Evolutionary conservation across 2,797 vertebrate genomes (phyloP), one percentile per base, ranked within the genome.

Genomic region (Coregonus ussuriensis): DNA sequence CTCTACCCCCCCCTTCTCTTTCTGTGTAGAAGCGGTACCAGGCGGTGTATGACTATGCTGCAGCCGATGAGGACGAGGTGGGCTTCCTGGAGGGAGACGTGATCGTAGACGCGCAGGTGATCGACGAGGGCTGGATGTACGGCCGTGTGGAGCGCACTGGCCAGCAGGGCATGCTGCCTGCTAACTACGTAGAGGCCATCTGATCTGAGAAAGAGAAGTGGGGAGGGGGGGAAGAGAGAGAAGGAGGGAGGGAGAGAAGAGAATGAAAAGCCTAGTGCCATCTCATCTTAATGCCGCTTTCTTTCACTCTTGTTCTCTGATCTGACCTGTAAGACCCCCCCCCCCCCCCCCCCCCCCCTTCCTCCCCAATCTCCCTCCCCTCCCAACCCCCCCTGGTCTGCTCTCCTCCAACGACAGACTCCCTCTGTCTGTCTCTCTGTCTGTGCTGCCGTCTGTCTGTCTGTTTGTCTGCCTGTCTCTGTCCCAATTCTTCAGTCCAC

Each of bases 121-220:
- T 99, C 4, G 98, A 99, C 0, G 98, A 98, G 0, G 98, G 98
- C 25, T 99, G 98, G 98, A 99, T 99, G 97, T 98, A 97, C 0
- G 98, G 98, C 83, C 96, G 97, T 0, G 97, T 99, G 93, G 96
- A 98, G 92, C 96, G 98, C 91, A 98, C 97, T 0, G 96, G 97
- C 0, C 95, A 97, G 90, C 96, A 95, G 11, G 98, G 98, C 37
- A 99, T 99, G 98, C 96, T 99, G 86, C 98, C 98, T 0, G 96
- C 98, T 90, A 99, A 99, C 94, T 99, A 99, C 4, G 98, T 99
- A 87, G 98, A 99, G 94, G 90, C 95, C 90, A 96, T 98, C 88
- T 99, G 95, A 99, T 84, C 66, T 62, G 78, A 69, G 62, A 72
- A 65, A 59, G 37, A 72, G 71, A 35, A 59, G 29, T 25, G 74